Evolutionary conservation across 2,888 invertebrate genomes (phyloP).

Genomic region (Pycnomerus fuliginosus): DNA sequence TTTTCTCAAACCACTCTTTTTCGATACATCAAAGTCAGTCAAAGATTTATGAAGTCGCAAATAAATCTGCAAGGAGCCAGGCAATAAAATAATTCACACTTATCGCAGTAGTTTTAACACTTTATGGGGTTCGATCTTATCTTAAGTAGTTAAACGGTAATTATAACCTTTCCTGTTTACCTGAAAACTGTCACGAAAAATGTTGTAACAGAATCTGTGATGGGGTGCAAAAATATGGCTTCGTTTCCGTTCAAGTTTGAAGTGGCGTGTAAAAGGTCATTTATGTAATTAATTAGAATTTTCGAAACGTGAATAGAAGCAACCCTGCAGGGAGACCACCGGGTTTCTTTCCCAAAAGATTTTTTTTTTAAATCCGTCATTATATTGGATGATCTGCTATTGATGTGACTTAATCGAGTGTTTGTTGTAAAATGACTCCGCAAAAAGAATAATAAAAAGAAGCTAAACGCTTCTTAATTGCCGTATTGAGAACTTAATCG

Average conservation of each 20-base stretch:
- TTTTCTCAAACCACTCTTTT: too few species aligned
- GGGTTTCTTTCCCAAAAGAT: background rate
- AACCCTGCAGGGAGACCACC: slow-evolving; percentile 7
- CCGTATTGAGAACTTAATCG: slow-evolving; percentile 25
- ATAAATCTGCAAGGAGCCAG: slow-evolving; percentile 8
- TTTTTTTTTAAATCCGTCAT: slow-evolving; percentile 7
- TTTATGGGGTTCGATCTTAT: slow-evolving; percentile 20
- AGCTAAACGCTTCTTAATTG: slow-evolving; percentile 25
- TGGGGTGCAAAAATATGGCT: slow-evolving; percentile 11
- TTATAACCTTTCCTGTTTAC: slow-evolving; percentile 12
- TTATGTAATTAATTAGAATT: background rate
- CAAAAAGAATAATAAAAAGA: slow-evolving; percentile 18
- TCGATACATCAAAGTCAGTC: too few species aligned
- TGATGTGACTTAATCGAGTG: slow-evolving; percentile 18
- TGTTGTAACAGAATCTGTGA: background rate
- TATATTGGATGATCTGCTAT: slow-evolving; percentile 1
- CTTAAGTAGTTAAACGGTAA: slow-evolving; percentile 8
- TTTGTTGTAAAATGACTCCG: slow-evolving; percentile 18
- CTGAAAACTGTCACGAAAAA: slow-evolving; percentile 11
- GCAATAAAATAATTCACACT: slow-evolving; percentile 26
- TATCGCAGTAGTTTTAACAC: slow-evolving; percentile 16
- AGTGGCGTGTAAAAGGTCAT: background rate
- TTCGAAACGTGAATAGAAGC: background rate
- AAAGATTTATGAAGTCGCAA: too few species aligned
- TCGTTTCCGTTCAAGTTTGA: slow-evolving; percentile 7